Evolutionary conservation across 1,140 invertebrate genomes (phyloP), one percentile per base, ranked within the genome.

Genomic region (Cotesia chilonis): DNA sequence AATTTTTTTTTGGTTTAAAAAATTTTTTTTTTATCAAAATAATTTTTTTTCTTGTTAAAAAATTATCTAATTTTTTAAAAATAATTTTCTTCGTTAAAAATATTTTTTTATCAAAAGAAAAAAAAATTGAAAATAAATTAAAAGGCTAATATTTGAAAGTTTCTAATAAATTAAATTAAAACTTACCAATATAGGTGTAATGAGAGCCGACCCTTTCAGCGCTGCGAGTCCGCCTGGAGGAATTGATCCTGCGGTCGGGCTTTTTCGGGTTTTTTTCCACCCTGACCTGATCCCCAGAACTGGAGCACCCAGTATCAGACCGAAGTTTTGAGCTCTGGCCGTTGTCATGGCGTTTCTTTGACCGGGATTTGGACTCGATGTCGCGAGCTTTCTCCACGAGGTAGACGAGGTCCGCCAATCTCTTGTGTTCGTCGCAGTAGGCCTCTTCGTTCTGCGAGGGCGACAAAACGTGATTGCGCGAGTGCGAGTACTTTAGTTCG

Each of bases 101-200:
- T 28, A 28, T 28, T 28, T 28, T 28, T 28, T 28, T 66, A 0
- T 54, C 10, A 41, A 41, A 54, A 47, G 10, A 9, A 55, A 17
- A 17, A 10, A 10, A 52, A 63, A 17, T 17, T 17, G 17, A 17
- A 17, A 17, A 17, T 17, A 17, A 17, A 17, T 17, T 17, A 17
- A 17, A 17, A 17, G 17, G 17, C 17, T 17, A 17, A 17, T 17
- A 17, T 17, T 17, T 17, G 17, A 17, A 17, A 17, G 17, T 17
- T 17, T 17, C 9, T 51, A 63, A 10, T 72, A 36, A 61, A 54
- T 60, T 59, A n/a, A 52, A 38, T 63, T 47, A 20, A 2, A 28
- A 7, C 20, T 75, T 7, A 87, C 85, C 85, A 41, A 86, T 87
- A 10, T 86, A 87, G 14, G 85, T 86, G 54, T 87, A 86, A 77